Evolutionary conservation across 2,797 vertebrate species (phyloP).

Genomic region (Echiichthys vipera): DNA sequence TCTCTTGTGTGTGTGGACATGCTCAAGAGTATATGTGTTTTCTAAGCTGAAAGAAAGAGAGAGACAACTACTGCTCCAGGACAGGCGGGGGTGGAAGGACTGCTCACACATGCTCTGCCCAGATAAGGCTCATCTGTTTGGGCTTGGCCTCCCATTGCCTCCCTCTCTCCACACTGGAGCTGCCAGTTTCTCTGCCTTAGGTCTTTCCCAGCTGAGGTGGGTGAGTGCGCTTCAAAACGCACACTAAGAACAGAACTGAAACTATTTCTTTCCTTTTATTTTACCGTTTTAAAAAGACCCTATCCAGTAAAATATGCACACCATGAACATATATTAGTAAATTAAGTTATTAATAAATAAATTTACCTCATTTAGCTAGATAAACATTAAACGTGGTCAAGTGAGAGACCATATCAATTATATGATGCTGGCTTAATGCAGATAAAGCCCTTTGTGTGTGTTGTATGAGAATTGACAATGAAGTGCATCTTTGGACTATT

Average conservation of each 20-base stretch:
- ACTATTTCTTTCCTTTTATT: conserved; percentile 37
- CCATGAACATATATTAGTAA: conserved; percentile 24
- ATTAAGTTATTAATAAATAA: conserved; percentile 31
- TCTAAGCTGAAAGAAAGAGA: conserved; percentile 75
- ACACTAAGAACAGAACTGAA: conserved; percentile 48
- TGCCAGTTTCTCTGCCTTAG: conserved; percentile 79
- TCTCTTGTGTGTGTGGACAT: conserved; percentile 55
- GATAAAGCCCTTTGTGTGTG: conserved; percentile 14
- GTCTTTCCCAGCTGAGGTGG: conserved; percentile 76
- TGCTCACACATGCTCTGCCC: conserved; percentile 83
- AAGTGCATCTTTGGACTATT: conserved; percentile 16
- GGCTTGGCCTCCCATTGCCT: conserved; percentile 82
- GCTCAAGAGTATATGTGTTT: conserved; percentile 70
- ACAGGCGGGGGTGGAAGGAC: conserved; percentile 76
- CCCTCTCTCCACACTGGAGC: conserved; percentile 67
- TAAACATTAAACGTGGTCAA: conserved; percentile 29
- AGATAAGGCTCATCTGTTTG: conserved; percentile 86
- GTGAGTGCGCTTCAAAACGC: conserved; percentile 62
- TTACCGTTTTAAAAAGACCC: conserved; percentile 33
- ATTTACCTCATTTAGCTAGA: conserved; percentile 39
- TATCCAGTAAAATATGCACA: conserved; percentile 28
- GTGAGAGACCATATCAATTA: not conserved
- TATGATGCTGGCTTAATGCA: conserved; percentile 14
- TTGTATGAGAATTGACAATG: conserved; percentile 6
- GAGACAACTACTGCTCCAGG: conserved; percentile 74